Base-by-base conservation (phyloP, 2,113 vertebrate genomes). In the Amblyopsis rosae region DNA sequence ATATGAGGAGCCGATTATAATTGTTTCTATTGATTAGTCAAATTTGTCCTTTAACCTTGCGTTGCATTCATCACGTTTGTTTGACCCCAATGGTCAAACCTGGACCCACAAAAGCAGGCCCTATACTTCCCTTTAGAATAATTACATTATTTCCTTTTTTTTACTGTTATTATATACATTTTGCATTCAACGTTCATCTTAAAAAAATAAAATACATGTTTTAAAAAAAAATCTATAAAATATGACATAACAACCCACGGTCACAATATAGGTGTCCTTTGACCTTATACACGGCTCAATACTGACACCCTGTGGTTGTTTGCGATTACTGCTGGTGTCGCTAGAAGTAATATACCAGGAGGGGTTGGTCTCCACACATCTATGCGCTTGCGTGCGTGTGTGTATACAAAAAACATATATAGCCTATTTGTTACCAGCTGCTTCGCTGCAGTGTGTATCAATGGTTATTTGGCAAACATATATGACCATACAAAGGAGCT, bases 401-500 rank as follows among this genome's bases (percentile, higher is more conserved):
- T 49, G n/a, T 19, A 1, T 45, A 35, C 33, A 15, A 32, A 26
- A 71, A 93, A 92, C 89, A 89, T 71, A 62, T 71, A 62, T 77
- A 77, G 79, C 79, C 78, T 79, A 78, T 77, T 53, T 32, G 46
- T 62, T 65, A 41, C 26, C 26, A 26, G 2, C 26, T 26, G 26
- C 26, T 51, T 41, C 64, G 70, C 57, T 73, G 59, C 59, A 3
- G 57, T 75, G 72, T 72, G 53, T 60, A 77, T 83, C 66, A 58
- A 6, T 32, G 15, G 9, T 35, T 92, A 76, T 91, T 92, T 83
- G 83, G 85, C 90, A 75, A 90, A 90, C 87, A 92, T 57, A 75
- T 66, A 67, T 33, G 59, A 35, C 61, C 59, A 70, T 59, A 82
- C 75, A 62, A 55, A 62, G 69, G 49, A 59, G 51, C 70, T 35